Evolutionary conservation across 1,140 invertebrate species (phyloP).

Genomic region (Phymorhynchus buccinoides): DNA sequence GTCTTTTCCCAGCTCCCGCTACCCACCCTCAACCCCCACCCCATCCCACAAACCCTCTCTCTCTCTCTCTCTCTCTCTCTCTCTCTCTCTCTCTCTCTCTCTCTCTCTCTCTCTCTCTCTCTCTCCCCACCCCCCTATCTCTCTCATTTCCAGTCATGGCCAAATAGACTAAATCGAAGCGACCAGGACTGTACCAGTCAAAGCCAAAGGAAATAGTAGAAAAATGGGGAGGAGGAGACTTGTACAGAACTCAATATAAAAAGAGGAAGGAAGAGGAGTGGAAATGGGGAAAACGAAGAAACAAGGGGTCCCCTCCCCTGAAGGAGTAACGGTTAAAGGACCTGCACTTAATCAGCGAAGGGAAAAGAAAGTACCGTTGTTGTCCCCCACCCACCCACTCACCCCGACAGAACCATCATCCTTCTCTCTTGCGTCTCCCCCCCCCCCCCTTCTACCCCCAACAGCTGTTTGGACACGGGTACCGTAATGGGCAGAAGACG

Average conservation of each 20-base stretch:
- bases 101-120: no score
- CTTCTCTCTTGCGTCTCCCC: background rate
- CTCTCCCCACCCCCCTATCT: no score
- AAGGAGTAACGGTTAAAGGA: background rate
- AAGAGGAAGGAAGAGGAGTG: background rate
- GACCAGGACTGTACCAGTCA: background rate
- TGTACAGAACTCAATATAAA: background rate
- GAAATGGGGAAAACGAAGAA: background rate
- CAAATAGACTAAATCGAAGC: background rate
- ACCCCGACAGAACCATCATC: background rate
- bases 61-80: no score
- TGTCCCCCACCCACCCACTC: no score
- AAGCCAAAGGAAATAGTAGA: background rate
- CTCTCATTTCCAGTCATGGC: background rate
- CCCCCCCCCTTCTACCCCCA: background rate
- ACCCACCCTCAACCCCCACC: no score
- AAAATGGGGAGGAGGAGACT: background rate
- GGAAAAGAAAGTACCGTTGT: background rate
- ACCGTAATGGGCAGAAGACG: background rate
- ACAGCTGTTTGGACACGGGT: constrained; percentile 24
- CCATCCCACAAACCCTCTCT: no score
- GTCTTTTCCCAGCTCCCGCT: background rate
- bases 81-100: no score
- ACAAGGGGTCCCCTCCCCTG: background rate
- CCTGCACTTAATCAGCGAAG: background rate